Evolutionary conservation across 2,797 vertebrate species (phyloP), one percentile per base, ranked within the genome.

Genomic region (Limnodromus scolopaceus): DNA sequence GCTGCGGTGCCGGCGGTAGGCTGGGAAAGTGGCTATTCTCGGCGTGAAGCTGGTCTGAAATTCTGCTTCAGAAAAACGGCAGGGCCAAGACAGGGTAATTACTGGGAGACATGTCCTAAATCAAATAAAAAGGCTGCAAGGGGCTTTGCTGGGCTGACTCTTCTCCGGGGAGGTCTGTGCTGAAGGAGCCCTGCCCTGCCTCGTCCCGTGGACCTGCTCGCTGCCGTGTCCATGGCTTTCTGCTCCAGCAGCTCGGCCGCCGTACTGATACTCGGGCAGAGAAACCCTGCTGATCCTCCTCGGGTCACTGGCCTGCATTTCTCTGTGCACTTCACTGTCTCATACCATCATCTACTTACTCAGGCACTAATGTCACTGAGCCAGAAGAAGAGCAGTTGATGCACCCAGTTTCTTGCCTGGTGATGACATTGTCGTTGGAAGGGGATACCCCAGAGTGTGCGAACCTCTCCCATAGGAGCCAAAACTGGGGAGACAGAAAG

Each of bases 21-120:
- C 78, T 93, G 87, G 84, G 89, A 79, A 84, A 70, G 60, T 0
- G 28, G 82, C 89, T 94, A 6, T 89, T 92, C 94, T 60, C 11
- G 12, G 86, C 11, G 0, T 16, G 80, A 71, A 91, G 84, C 82
- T 66, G 92, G 36, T 71, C 80, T 93, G 92, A 72, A 87, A 91
- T 27, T 36, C 88, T 66, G 84, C 93, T 41, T 28, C 75, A 39
- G 64, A 72, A 79, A 87, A 84, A 63, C 8, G 4, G 66, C 75
- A 18, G 84, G 86, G 87, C 82, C 65, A 9, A 58, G 94, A 27
- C 53, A 4, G 84, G 57, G 43, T 81, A 55, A 87, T 92, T 95
- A 78, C 43, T 5, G 6, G 68, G 68, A 85, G 64, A 72, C 16
- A 0, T 0, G 28, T 87, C 72, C 79, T 95, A 60, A 92, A 92